Conservation (phyloP, 2,113 vertebrate genomes). For the Plecturocebus donacophilus region DNA sequence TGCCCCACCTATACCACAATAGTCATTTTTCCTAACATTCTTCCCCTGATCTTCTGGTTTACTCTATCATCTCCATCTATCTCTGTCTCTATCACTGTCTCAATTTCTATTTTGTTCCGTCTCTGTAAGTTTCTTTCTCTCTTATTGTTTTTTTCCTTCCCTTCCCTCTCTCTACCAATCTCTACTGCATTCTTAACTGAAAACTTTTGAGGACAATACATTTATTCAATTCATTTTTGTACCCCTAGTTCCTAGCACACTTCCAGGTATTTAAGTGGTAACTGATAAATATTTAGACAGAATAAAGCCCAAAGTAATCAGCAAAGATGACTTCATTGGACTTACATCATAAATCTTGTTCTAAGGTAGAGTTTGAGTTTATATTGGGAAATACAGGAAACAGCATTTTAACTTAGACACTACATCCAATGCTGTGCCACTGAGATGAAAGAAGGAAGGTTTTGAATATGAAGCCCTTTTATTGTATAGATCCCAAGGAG, state of each 20-base stretch:
- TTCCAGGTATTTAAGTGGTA: not conserved
- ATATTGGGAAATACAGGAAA: not conserved
- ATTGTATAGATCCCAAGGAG: not conserved
- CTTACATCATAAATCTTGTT: not conserved
- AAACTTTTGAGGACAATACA: not conserved
- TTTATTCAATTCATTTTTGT: not conserved
- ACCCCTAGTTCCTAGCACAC: not conserved
- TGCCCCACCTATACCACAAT: not conserved
- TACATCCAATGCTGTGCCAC: not conserved
- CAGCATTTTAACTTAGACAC: not conserved
- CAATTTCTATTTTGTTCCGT: not conserved
- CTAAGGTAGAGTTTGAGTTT: not conserved
- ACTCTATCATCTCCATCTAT: not conserved
- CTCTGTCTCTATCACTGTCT: accelerated
- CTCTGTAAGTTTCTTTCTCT: not conserved
- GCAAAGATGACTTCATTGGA: not conserved
- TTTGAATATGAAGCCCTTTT: not conserved
- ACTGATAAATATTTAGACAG: not conserved
- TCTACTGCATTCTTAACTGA: not conserved
- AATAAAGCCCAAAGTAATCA: not conserved
- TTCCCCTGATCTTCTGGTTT: not conserved
- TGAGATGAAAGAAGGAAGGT: not conserved
- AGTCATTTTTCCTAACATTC: not conserved
- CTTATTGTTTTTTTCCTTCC: not conserved
- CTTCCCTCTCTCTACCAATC: no score